Evolutionary conservation across 2,888 invertebrate genomes (phyloP), one percentile per base, ranked within the genome.

Genomic region (Lomographa bimaculata): DNA sequence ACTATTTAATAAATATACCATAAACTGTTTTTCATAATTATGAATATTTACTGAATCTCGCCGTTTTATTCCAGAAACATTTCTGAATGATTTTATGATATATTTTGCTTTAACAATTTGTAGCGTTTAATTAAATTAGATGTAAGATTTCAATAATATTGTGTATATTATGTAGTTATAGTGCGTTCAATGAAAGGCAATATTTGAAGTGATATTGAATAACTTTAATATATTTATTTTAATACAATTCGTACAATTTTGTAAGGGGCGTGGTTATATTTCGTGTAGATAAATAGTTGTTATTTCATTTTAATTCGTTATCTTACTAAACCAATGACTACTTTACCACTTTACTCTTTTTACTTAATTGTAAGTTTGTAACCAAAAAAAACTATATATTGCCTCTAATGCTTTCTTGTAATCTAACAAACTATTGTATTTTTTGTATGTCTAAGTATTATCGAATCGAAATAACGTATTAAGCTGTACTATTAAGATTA

Each of bases 51-150:
- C n/a, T n/a, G n/a, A n/a, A n/a, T n/a, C n/a, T n/a, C n/a, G n/a
- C n/a, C n/a, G n/a, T n/a, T n/a, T n/a, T n/a, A n/a, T n/a, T n/a
- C 14, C 4, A 3, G 9, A 8, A 25, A 35, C 24, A 25, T 29
- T 20, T 29, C 33, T 26, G 17, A 26, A 30, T 36, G 21, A 24
- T 12, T 29, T 5, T 25, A 25, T n/a, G 7, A 6, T 26, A 25
- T 32, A 32, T 37, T 73, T 82, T 77, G 79, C 79, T 81, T 81
- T 78, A 76, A 49, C 72, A 71, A 68, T 69, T 62, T 52, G 68
- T 78, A 74, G 71, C 66, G 55, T 66, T 59, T 67, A 60, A 57
- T 53, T 51, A n/a, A n/a, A 38, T 29, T 57, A 56, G 53, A 40
- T 27, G 26, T 63, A 60, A 63, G 56, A 50, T 64, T 64, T 60